phyloP scores from a whole-genome alignment of 2,797 vertebrate genomes.

The Sebastes miniatus region DNA sequence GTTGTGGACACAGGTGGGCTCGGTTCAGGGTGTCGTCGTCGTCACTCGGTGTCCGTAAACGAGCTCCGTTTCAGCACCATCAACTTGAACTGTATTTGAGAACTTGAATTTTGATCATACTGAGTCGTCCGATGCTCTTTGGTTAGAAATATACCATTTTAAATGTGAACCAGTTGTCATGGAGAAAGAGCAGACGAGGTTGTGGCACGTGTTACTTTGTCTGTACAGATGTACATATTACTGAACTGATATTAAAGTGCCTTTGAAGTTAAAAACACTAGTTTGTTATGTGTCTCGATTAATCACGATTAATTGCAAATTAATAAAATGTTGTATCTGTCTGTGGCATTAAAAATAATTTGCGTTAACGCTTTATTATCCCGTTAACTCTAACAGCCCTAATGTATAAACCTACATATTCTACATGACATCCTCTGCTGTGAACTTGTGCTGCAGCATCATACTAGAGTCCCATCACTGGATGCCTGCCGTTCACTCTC shows the following conservation, averaged over 20 bases:
- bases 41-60: conserved; percentile 16
- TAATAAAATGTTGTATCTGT: too few species aligned
- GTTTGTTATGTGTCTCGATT: not conserved
- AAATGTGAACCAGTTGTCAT: conserved; percentile 88
- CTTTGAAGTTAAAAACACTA: conserved; percentile 62
- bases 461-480: not conserved
- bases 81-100: conserved; percentile 73
- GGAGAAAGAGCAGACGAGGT: conserved; percentile 83
- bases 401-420: too few species aligned
- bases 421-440: not conserved
- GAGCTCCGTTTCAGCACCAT: conserved; percentile 78
- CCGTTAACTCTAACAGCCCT: too few species aligned
- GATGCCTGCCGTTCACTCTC: not conserved
- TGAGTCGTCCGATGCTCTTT: conserved; percentile 41
- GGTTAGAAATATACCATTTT: conserved; percentile 82
- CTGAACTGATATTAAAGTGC: conserved; percentile 86
- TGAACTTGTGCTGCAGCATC: not conserved
- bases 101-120: conserved; percentile 91
- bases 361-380: too few species aligned
- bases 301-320: not conserved
- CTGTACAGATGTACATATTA: conserved; percentile 97
- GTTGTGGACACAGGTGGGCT: not conserved
- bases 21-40: not conserved
- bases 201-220: conserved; percentile 57
- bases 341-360: too few species aligned